Percentiles rank a stretch among this genome's conserved stretches.
Conservation (phyloP, 1,140 invertebrate genomes). For the Physella acuta region DNA sequence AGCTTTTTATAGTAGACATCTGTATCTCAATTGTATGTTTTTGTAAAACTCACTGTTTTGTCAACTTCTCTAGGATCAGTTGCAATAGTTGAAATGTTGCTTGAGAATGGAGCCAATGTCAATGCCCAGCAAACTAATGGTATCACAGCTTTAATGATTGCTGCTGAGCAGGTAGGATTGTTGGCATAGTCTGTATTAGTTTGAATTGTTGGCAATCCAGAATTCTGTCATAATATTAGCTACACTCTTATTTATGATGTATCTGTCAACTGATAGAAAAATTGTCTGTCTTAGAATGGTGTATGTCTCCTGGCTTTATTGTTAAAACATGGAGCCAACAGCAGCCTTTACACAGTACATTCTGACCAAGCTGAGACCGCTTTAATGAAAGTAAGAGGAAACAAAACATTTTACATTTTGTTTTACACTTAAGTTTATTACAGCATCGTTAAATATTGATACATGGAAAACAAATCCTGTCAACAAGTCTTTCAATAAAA, state of each 20-base stretch:
- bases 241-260: not conserved
- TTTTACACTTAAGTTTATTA: too few relatives aligned
- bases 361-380: conserved; percentile 22
- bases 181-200: too few relatives aligned
- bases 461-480: too few relatives aligned
- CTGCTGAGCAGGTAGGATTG: conserved; percentile 19
- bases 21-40: not conserved
- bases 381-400: conserved; percentile 25
- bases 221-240: too few relatives aligned
- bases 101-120: conserved; percentile 20
- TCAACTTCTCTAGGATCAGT: conserved; percentile 13
- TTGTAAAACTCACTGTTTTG: not conserved
- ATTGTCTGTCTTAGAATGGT: conserved; percentile 13
- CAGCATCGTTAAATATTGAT: too few relatives aligned
- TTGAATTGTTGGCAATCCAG: too few relatives aligned
- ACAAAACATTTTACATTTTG: too few relatives aligned
- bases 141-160: conserved; percentile 20
- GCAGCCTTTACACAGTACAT: conserved; percentile 15
- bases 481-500: too few relatives aligned
- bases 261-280: not conserved
- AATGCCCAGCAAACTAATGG: conserved; percentile 23
- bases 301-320: conserved; percentile 15
- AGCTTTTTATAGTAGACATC: not conserved
- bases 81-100: conserved; percentile 22
- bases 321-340: conserved; percentile 25